These are phyloP conservation scores for Drosophila asahinai DNA, from an alignment of 1,140 invertebrate species.

Conservation along the genomic window DNA sequence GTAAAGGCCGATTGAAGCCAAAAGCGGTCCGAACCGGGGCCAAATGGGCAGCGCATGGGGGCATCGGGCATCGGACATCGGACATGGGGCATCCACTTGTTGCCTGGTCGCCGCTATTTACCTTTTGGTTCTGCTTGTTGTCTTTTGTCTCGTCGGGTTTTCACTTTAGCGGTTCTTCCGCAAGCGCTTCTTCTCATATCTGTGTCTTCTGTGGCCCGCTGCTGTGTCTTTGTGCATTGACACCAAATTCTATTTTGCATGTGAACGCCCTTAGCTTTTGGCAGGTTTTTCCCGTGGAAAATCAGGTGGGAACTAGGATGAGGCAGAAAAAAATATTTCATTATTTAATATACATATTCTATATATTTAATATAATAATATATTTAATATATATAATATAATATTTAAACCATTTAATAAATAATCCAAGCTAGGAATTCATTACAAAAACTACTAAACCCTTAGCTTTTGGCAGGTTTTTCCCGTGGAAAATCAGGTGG, in stretches of 20 bases:
- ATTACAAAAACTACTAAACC: neutral
- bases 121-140: slow-evolving; percentile 72
- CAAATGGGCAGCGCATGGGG: slow-evolving; percentile 45
- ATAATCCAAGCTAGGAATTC: too few relatives aligned
- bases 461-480: slow-evolving; percentile 21
- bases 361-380: too few relatives aligned
- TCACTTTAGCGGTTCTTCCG: slow-evolving; percentile 55
- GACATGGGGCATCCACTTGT: slow-evolving; percentile 73
- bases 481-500: slow-evolving; percentile 7
- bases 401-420: too few relatives aligned
- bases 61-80: slow-evolving; percentile 38
- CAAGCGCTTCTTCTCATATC: slow-evolving; percentile 5
- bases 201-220: slow-evolving; percentile 4
- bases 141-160: slow-evolving; percentile 59
- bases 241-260: slow-evolving; percentile 53
- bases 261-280: slow-evolving; percentile 44
- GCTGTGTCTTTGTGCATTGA: slow-evolving; percentile 44
- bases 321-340: too few relatives aligned
- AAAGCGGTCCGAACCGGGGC: slow-evolving; percentile 23
- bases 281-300: neutral
- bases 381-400: too few relatives aligned
- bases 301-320: slow-evolving; percentile 3
- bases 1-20: slow-evolving; percentile 44
- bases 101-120: slow-evolving; percentile 78
- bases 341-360: too few relatives aligned